Conservation (phyloP, 2,113 vertebrate species). For the Melanotaenia duboulayi region DNA sequence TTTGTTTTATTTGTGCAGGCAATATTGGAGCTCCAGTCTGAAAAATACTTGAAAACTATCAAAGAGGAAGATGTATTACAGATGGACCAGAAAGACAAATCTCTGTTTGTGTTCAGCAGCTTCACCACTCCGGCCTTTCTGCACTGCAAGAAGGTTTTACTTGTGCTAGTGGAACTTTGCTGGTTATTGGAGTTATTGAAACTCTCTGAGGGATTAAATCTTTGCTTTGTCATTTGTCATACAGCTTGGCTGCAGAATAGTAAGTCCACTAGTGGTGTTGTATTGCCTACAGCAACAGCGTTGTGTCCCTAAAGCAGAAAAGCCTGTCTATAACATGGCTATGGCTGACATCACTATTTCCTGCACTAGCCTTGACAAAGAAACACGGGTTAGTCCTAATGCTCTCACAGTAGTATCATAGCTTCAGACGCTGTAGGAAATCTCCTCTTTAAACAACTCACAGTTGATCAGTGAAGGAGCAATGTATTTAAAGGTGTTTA, state of each 20-base stretch:
- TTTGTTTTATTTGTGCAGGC: constrained; percentile 82
- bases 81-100: constrained; percentile 90
- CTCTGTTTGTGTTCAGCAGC: constrained; percentile 92
- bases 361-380: constrained; percentile 95
- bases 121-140: constrained; percentile 87
- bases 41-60: constrained; percentile 89
- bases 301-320: constrained; percentile 92
- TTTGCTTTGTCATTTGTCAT: neutral
- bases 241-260: constrained; percentile 93
- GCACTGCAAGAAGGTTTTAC: constrained; percentile 90
- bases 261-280: constrained; percentile 94
- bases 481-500: neutral
- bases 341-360: constrained; percentile 92
- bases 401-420: neutral
- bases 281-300: constrained; percentile 91
- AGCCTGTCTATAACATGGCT: constrained; percentile 94
- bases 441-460: no score
- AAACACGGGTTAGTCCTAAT: constrained; percentile 84
- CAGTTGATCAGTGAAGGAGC: no score
- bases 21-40: constrained; percentile 93
- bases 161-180: neutral
- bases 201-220: neutral
- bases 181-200: neutral
- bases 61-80: constrained; percentile 84
- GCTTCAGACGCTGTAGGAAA: no score